phyloP scores from a whole-genome alignment of 1,140 invertebrate species.

The Sipha flava region DNA sequence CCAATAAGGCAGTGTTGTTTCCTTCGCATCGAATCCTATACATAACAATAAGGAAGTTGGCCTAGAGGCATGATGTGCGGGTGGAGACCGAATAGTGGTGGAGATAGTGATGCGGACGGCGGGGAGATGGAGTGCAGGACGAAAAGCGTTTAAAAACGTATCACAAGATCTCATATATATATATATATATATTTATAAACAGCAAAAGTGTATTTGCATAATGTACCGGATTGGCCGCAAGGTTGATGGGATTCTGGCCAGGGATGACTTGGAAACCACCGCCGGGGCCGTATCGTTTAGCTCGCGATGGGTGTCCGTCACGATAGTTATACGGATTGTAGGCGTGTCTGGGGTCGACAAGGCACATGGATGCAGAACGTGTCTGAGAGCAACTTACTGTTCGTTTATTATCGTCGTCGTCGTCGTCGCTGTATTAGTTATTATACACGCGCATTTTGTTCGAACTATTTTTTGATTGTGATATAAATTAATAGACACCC shows the following conservation, averaged over 20 bases:
- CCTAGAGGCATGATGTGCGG: neutral
- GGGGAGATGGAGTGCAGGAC: neutral
- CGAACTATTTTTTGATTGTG: too few species aligned
- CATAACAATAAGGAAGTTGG: slow-evolving; percentile 30
- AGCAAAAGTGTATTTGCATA: neutral
- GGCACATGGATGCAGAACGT: neutral
- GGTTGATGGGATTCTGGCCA: neutral
- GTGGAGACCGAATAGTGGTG: neutral
- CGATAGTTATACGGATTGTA: neutral
- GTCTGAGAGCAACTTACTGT: neutral
- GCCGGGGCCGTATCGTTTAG: neutral
- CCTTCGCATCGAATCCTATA: neutral
- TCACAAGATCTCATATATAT: neutral
- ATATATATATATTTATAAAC: neutral
- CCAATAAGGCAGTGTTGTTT: neutral
- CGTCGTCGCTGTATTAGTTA: too few species aligned
- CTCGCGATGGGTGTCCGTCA: too few species aligned
- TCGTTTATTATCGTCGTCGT: too few species aligned
- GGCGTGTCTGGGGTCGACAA: neutral
- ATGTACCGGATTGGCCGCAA: neutral
- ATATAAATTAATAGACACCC: too few species aligned
- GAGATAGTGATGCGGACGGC: neutral
- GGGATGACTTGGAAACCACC: neutral
- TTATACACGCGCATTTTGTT: too few species aligned
- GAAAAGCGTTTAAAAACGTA: slow-evolving; percentile 24